Base-by-base conservation (phyloP, 2,888 invertebrate species). In the Ellobium chinense region DNA sequence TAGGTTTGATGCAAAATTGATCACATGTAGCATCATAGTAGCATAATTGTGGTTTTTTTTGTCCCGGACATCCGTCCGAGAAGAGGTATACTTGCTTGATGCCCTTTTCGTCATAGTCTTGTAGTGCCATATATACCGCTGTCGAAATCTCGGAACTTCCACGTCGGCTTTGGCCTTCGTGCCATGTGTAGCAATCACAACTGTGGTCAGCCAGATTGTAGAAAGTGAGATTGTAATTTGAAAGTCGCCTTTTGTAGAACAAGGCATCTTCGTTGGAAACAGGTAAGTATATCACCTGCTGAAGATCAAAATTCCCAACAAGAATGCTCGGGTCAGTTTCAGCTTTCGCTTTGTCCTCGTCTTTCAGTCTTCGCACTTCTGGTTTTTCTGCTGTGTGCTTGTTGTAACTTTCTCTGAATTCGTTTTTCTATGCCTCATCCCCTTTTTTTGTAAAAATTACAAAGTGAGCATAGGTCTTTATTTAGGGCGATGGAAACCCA, bases 281-380 rank as follows among this genome's bases (percentile, higher is more conserved):
- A 27, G 70, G 56, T 18, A 70, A 27, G 46, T 70, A 70, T 70
- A 70, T 70, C 2, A 70, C 70, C 27, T 46, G 70, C 24, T 70
- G 70, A 12, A 70, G 56, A 24, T 69, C 69, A 69, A 69, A 69
- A 39, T 21, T 27, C 18, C 27, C 70, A 24, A 9, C 4, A 2
- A 46, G 70, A 27, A 70, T 70, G 54, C 29, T 27, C 18, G 12
- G 39, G 27, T 70, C 31, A 29, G 27, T 9, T 46, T 54, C 14
- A 54, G 70, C 39, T 34, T 31, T 29, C 27, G 7, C 37, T 24
- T 70, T 70, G 56, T 27, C 39, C 9, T 14, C 46, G 14, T 70
- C 54, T 27, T 70, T 70, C 9, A 39, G 39, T 70, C 24, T 18
- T 14, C 70, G n/a, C 9, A 70, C 70, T 34, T 18, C 27, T 27